A percentile compares a stretch with the other conserved stretches of the same genome.
These are phyloP conservation scores for Syndactyla subalaris DNA, from an alignment of 2,797 vertebrate species.

Conservation along the genomic window DNA sequence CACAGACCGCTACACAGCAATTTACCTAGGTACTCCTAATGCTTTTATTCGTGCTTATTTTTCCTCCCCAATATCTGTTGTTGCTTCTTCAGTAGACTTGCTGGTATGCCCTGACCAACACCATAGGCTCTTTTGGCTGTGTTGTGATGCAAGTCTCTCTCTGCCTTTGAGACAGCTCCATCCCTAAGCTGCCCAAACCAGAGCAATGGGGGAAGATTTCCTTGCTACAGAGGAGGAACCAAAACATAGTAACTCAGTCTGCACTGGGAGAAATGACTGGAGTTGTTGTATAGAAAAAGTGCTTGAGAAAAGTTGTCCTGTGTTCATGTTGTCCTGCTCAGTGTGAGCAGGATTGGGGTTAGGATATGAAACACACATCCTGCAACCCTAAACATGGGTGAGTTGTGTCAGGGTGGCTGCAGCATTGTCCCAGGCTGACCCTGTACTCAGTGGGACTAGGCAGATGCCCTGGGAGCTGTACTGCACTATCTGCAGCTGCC, in stretches of 20 bases:
- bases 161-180: not conserved
- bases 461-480: rapidly evolving
- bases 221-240: not conserved
- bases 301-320: not conserved
- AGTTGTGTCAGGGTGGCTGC: not conserved
- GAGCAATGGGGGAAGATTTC: not conserved
- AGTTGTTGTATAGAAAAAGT: not conserved
- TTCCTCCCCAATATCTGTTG: not conserved
- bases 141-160: not conserved
- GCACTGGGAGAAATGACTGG: not conserved
- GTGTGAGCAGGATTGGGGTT: not conserved
- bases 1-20: not conserved
- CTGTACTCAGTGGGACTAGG: not conserved
- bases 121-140: not conserved
- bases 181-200: not conserved
- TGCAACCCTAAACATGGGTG: not conserved
- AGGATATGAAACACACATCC: not conserved
- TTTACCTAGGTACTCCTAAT: slow-evolving; percentile 16
- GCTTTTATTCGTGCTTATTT: not conserved
- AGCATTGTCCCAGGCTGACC: not conserved
- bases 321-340: not conserved
- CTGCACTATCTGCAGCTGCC: not conserved
- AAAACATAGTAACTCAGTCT: not conserved
- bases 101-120: not conserved
- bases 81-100: not conserved